Percentiles rank a stretch among this genome's conserved stretches.
Evolutionary conservation across 2,888 invertebrate genomes (phyloP).

Genomic region (Chalcis sispes): DNA sequence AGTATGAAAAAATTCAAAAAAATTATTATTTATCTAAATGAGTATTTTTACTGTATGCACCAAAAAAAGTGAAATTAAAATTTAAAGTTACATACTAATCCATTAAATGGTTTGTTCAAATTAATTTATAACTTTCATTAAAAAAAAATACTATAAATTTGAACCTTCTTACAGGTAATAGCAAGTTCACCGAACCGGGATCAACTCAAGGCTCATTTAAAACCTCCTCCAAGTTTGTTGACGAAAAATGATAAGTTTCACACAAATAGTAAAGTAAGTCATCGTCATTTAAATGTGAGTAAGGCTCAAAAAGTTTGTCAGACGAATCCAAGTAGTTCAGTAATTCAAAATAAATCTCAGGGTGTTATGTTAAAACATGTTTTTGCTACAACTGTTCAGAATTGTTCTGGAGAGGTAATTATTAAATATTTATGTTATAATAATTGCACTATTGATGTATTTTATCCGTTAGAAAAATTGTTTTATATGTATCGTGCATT

Average conservation of each 20-base stretch:
- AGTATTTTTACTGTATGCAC: no score
- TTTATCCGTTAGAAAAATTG: no score
- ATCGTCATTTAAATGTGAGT: conserved; percentile 4
- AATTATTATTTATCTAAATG: no score
- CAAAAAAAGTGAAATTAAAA: no score
- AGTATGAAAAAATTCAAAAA: no score
- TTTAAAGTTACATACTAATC: no score
- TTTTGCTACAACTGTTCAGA: conserved; percentile 69
- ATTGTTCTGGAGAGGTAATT: conserved; percentile 38
- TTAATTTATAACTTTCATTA: no score
- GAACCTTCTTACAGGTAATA: conserved; percentile 79
- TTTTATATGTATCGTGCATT: no score
- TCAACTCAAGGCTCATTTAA: conserved; percentile 88
- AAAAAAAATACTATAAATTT: background rate
- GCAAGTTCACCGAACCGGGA: conserved; percentile 95
- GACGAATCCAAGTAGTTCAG: conserved; percentile 2
- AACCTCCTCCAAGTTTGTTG: conserved; percentile 89
- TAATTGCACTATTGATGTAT: no score
- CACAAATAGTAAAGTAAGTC: conserved; percentile 62
- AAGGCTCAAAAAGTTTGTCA: conserved; percentile 20
- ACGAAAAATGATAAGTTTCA: conserved; percentile 75
- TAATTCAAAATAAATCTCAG: conserved; percentile 66
- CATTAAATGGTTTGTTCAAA: no score
- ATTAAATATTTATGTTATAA: no score
- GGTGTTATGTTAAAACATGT: conserved; percentile 73